Percentiles rank a stretch among this genome's conserved stretches.
These are phyloP conservation scores for Drosophila aff. DNA, from an alignment of 1,140 invertebrate species.

Conservation along the genomic window DNA sequence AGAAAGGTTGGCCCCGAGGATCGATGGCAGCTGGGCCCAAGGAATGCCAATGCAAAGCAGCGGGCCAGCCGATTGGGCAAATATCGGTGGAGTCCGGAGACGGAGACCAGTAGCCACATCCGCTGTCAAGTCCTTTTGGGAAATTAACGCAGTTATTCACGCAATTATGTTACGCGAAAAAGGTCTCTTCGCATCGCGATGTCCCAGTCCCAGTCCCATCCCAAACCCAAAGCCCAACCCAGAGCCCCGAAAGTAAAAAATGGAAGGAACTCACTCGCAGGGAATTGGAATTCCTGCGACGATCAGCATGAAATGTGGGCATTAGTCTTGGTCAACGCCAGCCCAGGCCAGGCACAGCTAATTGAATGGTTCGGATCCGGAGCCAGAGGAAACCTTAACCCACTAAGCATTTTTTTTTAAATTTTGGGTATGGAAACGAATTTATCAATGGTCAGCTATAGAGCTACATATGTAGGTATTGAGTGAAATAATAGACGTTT, in stretches of 20 bases:
- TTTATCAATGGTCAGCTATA: background rate
- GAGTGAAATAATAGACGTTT: background rate
- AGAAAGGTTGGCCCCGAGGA: conserved; percentile 23
- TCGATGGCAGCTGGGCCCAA: conserved; percentile 21
- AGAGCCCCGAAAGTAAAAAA: conserved; percentile 2
- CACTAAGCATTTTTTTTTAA: background rate
- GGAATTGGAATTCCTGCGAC: conserved; percentile 55
- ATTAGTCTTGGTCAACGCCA: conserved; percentile 57
- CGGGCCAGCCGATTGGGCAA: background rate
- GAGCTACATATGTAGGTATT: background rate
- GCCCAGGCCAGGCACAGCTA: conserved; percentile 19
- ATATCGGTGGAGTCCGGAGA: conserved; percentile 7
- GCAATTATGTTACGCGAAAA: conserved; percentile 56
- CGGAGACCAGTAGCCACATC: conserved; percentile 74
- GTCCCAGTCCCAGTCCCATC: background rate
- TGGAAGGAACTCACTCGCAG: conserved; percentile 7
- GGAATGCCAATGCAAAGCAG: conserved; percentile 49
- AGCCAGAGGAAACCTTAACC: conserved; percentile 25
- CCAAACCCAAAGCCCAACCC: conserved; percentile 11
- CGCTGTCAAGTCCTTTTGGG: conserved; percentile 71
- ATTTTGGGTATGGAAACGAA: too few species aligned
- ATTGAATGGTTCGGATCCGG: conserved; percentile 41
- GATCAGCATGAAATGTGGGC: conserved; percentile 61
- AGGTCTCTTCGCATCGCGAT: conserved; percentile 15
- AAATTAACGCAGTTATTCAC: conserved; percentile 83